Evolutionary conservation across 1,140 invertebrate genomes (phyloP).

Genomic region (Gonioctena quinquepunctata): DNA sequence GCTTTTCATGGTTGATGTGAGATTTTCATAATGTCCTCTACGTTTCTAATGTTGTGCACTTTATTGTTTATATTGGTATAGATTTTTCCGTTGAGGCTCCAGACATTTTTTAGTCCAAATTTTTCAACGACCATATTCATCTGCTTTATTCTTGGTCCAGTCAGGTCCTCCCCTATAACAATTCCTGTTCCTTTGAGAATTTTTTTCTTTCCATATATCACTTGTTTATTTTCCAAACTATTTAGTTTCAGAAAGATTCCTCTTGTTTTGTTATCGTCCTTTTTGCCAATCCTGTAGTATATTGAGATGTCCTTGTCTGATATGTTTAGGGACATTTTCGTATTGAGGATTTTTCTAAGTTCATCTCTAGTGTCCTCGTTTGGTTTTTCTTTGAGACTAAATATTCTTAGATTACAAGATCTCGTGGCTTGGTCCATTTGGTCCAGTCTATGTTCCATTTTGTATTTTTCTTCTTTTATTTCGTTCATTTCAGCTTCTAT

Average conservation of each 20-base stretch:
- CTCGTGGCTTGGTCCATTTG: conserved; percentile 14
- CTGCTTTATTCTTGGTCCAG: not conserved
- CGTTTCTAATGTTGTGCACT: not conserved
- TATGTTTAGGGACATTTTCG: conserved; percentile 2
- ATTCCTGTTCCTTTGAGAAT: conserved; percentile 12
- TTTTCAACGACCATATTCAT: conserved; percentile 1
- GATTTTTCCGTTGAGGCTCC: conserved; percentile 3
- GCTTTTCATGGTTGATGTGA: too few relatives aligned
- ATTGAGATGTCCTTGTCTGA: not conserved
- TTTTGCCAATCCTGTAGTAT: conserved; percentile 5
- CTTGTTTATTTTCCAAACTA: not conserved
- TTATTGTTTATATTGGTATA: conserved; percentile 3
- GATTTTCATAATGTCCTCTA: not conserved
- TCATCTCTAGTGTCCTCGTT: conserved; percentile 5
- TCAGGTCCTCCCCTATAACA: conserved; percentile 4
- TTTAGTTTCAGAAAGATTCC: conserved; percentile 13
- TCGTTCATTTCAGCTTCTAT: not conserved
- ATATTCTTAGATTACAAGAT: conserved; percentile 5
- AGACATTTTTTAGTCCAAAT: conserved; percentile 11
- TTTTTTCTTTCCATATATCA: conserved; percentile 6
- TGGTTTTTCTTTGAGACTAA: conserved; percentile 13
- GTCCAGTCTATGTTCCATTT: conserved; percentile 1
- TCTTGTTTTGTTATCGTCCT: conserved; percentile 6
- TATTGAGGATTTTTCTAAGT: conserved; percentile 9
- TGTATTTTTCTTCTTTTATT: conserved; percentile 7